These are phyloP conservation scores for Sitophilus oryzae DNA, from an alignment of 1,140 invertebrate species.

Conservation along the genomic window DNA sequence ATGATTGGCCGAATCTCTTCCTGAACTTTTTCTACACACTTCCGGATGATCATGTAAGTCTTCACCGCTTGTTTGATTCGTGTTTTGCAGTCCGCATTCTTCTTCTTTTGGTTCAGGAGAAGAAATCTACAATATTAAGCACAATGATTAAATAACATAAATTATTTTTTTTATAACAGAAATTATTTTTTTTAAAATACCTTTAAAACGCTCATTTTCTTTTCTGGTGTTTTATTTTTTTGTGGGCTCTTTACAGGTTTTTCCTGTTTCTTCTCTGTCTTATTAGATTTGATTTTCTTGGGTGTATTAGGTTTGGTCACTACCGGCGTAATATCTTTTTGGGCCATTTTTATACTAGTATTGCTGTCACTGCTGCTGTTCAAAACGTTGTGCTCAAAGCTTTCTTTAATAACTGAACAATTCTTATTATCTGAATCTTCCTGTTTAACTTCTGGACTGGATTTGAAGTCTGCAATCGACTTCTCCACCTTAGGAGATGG, in stretches of 20 bases:
- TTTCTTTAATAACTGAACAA: too few relatives aligned
- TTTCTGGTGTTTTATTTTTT: neutral
- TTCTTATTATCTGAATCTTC: too few relatives aligned
- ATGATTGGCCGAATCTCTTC: conserved; percentile 62
- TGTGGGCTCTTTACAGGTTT: conserved; percentile 13
- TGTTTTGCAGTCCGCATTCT: conserved; percentile 34
- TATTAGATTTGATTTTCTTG: neutral
- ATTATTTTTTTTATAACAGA: neutral
- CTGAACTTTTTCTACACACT: conserved; percentile 48
- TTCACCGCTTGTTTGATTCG: conserved; percentile 6
- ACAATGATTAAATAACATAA: too few relatives aligned
- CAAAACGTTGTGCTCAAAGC: neutral
- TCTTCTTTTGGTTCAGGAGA: too few relatives aligned
- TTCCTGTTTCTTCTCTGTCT: conserved; percentile 3
- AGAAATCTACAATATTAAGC: too few relatives aligned
- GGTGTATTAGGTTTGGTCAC: conserved; percentile 5
- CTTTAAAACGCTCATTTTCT: neutral
- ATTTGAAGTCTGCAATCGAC: neutral
- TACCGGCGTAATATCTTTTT: conserved; percentile 1
- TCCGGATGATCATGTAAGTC: conserved; percentile 38
- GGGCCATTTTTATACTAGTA: neutral
- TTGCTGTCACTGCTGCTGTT: neutral
- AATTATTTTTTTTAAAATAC: neutral
- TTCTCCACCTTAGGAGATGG: conserved; percentile 1
- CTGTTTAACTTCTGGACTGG: neutral